Conservation (phyloP, 2,797 vertebrate genomes). For the Ctenopoma kingsleyae region DNA sequence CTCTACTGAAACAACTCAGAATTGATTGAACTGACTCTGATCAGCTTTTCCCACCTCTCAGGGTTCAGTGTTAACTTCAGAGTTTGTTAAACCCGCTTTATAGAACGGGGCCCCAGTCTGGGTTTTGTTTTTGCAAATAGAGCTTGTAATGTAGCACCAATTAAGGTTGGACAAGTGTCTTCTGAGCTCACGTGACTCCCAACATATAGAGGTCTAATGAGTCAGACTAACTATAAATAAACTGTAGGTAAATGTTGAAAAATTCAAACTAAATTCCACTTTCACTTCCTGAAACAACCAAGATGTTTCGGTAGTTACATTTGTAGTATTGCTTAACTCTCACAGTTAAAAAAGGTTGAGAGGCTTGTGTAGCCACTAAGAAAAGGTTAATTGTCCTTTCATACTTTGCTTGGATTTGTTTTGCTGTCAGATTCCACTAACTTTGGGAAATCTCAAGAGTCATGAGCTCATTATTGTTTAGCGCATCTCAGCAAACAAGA, state of each 20-base stretch:
- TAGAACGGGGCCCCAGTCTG: too few relatives aligned
- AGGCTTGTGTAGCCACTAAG: not conserved
- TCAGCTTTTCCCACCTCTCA: not conserved
- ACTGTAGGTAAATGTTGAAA: too few relatives aligned
- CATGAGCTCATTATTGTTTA: constrained; percentile 13
- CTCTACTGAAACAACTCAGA: not conserved
- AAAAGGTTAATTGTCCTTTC: constrained; percentile 11
- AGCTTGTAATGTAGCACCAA: not conserved
- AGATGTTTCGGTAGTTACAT: too few relatives aligned
- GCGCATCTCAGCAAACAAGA: constrained; percentile 43
- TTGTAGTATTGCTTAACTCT: not conserved
- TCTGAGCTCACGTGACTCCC: too few relatives aligned
- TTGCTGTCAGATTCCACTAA: constrained; percentile 35
- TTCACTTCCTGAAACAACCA: too few relatives aligned
- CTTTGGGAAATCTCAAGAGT: constrained; percentile 29
- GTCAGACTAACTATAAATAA: too few relatives aligned
- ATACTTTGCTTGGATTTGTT: constrained; percentile 21
- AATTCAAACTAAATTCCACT: too few relatives aligned
- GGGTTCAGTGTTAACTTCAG: not conserved
- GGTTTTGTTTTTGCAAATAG: not conserved
- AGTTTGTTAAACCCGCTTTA: not conserved
- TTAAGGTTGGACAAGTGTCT: too few relatives aligned
- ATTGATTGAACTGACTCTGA: not conserved
- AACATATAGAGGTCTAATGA: too few relatives aligned
- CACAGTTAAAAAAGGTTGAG: not conserved